These are phyloP conservation scores for Scomber colias DNA, from an alignment of 2,113 vertebrate species.

Conservation along the genomic window DNA sequence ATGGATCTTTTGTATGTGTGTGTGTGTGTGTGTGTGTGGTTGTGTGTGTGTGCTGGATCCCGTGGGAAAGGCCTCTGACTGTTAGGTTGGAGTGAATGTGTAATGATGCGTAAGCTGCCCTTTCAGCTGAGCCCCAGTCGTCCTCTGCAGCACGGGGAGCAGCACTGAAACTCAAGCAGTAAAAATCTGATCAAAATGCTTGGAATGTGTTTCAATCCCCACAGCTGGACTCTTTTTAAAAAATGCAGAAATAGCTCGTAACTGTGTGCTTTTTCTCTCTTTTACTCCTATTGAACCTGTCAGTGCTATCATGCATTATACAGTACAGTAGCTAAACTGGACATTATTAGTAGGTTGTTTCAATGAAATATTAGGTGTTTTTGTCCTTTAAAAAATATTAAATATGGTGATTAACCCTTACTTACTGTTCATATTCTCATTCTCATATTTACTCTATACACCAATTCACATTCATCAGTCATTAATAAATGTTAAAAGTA, in stretches of 20 bases:
- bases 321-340: too few relatives aligned
- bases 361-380: too few relatives aligned
- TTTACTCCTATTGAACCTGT: neutral
- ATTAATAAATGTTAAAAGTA: too few relatives aligned
- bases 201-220: neutral
- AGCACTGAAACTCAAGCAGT: neutral
- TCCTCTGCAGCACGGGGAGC: constrained; percentile 21
- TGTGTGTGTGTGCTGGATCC: constrained; percentile 49
- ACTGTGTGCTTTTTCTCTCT: neutral
- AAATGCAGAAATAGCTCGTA: neutral
- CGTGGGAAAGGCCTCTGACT: constrained; percentile 75
- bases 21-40: constrained; percentile 32
- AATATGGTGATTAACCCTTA: too few relatives aligned
- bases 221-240: neutral
- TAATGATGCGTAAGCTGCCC: constrained; percentile 66
- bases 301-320: neutral
- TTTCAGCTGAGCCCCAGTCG: constrained; percentile 66
- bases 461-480: too few relatives aligned
- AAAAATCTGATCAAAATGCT: constrained; percentile 4
- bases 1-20: constrained; percentile 12
- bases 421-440: too few relatives aligned
- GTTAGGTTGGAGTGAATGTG: constrained; percentile 59
- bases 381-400: too few relatives aligned
- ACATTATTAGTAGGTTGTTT: too few relatives aligned
- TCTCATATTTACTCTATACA: too few relatives aligned